Evolutionary conservation across 2,888 invertebrate genomes (phyloP).

Genomic region (Catocala fraxini): DNA sequence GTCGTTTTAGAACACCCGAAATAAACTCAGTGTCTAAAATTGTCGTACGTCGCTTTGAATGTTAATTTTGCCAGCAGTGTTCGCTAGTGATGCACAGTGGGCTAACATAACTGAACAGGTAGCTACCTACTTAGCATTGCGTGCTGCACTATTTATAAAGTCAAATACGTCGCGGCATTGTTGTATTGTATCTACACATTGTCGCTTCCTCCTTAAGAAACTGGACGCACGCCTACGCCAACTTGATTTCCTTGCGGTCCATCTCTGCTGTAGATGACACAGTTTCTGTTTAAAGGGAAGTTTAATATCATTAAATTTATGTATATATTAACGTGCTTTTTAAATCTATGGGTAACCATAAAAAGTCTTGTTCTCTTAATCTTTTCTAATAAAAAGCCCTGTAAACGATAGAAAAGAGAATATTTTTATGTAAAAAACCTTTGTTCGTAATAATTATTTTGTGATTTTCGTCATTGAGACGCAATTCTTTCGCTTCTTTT

Average conservation of each 20-base stretch:
- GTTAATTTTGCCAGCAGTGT: conserved; percentile 41
- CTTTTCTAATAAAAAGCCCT: no score
- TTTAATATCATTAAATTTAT: no score
- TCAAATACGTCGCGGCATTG: conserved; percentile 80
- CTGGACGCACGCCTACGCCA: conserved; percentile 66
- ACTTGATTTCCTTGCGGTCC: conserved; percentile 68
- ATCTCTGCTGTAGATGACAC: conserved; percentile 49
- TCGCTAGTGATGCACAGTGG: conserved; percentile 29
- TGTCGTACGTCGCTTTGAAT: conserved; percentile 22
- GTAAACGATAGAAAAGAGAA: no score
- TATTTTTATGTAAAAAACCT: no score
- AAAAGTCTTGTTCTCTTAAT: no score
- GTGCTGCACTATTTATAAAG: conserved; percentile 82
- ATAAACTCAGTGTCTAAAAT: conserved; percentile 19
- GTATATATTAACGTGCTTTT: no score
- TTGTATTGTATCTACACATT: conserved; percentile 77
- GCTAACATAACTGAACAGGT: conserved; percentile 55
- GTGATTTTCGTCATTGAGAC: no score
- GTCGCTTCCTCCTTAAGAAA: conserved; percentile 76
- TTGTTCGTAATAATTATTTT: no score
- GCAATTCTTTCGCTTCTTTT: no score
- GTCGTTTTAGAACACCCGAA: conserved; percentile 4
- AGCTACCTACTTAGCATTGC: conserved; percentile 59
- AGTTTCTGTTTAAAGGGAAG: conserved; percentile 2
- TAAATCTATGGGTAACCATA: no score